These are phyloP conservation scores for Parasteatoda tepidariorum DNA, from an alignment of 1,140 invertebrate genomes.

Conservation along the genomic window DNA sequence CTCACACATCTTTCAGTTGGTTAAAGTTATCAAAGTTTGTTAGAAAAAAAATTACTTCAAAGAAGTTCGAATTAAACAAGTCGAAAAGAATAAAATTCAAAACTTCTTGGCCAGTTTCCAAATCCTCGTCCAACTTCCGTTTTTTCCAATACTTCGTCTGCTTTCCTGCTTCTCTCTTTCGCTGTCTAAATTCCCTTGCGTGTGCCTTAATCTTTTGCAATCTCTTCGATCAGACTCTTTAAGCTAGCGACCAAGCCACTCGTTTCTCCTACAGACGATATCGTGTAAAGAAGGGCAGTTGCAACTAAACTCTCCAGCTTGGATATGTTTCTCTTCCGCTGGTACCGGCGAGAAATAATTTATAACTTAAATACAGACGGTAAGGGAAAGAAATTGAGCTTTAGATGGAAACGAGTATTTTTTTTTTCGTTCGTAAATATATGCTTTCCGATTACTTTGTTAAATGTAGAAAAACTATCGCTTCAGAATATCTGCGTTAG, in stretches of 20 bases:
- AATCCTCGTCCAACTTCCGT: conserved; percentile 17
- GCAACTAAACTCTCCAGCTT: background rate
- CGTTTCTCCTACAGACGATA: background rate
- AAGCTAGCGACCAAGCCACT: conserved; percentile 1
- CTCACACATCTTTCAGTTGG: background rate
- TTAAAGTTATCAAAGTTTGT: background rate
- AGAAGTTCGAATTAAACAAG: background rate
- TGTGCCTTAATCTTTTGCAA: conserved; percentile 15
- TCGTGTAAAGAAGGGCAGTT: background rate
- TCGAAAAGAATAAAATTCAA: background rate
- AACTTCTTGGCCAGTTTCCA: conserved; percentile 10
- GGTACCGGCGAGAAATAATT: background rate
- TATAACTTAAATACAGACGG: background rate
- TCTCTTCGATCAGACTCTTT: background rate
- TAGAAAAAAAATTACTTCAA: background rate
- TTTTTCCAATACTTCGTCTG: background rate
- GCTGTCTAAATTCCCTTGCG: conserved; percentile 31
- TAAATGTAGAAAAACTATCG: too few species aligned
- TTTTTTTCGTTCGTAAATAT: background rate
- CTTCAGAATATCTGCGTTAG: too few species aligned
- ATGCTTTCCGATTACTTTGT: too few species aligned
- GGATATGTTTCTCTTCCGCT: background rate
- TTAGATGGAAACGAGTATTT: background rate
- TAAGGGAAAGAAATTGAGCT: background rate
- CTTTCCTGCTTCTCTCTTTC: background rate